Evolutionary conservation across 2,797 vertebrate genomes (phyloP).

Genomic region (Otus scops): DNA sequence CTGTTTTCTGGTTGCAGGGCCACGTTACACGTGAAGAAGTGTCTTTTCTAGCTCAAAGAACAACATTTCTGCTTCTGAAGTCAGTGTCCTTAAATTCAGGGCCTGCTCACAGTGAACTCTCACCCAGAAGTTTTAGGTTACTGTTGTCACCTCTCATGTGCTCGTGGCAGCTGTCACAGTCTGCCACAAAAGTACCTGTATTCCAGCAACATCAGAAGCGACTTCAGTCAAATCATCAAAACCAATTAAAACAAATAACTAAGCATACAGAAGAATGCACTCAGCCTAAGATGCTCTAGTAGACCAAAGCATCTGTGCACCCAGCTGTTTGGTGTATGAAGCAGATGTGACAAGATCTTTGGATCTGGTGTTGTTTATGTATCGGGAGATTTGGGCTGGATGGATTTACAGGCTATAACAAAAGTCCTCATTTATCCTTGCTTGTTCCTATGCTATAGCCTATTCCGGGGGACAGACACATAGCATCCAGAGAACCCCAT

Average conservation of each 20-base stretch:
- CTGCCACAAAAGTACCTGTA: neutral
- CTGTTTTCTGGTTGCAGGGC: neutral
- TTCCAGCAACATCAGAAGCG: neutral
- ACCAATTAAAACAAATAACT: constrained; percentile 49
- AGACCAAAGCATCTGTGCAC: constrained; percentile 58
- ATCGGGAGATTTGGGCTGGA: neutral
- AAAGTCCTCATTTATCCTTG: constrained; percentile 23
- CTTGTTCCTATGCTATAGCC: neutral
- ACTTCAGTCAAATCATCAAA: constrained; percentile 22
- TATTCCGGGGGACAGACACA: neutral
- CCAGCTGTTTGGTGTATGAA: constrained; percentile 52
- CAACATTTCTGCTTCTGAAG: neutral
- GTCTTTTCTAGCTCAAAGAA: neutral
- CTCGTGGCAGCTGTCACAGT: neutral
- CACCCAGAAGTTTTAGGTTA: constrained; percentile 28
- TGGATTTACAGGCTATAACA: constrained; percentile 20
- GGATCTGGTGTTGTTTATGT: constrained; percentile 32
- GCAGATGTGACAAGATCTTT: constrained; percentile 64
- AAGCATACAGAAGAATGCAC: constrained; percentile 14
- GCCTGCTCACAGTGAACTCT: neutral
- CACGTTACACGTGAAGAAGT: neutral
- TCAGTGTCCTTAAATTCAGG: neutral
- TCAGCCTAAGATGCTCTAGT: constrained; percentile 5
- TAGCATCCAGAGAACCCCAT: neutral
- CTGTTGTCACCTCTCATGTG: neutral